Evolutionary conservation across 2,797 vertebrate genomes (phyloP), one percentile per base, ranked within the genome.

Genomic region (Chiloscyllium punctatum): DNA sequence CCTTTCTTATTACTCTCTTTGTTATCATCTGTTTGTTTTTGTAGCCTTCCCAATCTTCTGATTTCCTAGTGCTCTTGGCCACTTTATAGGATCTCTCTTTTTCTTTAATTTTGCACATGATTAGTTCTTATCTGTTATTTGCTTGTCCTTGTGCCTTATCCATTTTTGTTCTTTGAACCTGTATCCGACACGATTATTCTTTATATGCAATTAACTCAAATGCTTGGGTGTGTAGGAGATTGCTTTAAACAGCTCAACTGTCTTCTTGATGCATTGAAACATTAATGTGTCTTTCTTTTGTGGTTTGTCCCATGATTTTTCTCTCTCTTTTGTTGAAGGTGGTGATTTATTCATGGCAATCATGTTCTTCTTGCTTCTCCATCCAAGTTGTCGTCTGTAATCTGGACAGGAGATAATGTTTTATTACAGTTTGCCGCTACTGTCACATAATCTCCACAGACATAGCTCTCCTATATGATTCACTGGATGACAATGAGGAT

Each of bases 171-270:
- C 9, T 92, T 69, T 37, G 37, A 68, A 92, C 42, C 69, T 30
- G 62, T 88, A 88, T 88, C 27, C 57, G 3, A 9, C 51, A 57
- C 53, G 25, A 88, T 66, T 91, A 6, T 66, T 91, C 66, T 91
- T 57, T 37, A 7, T 42, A n/a, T 42, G 21, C 69, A 37, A 66
- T 25, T 37, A 69, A 9, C 21, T 92, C n/a, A 92, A 62, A 69
- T 92, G 3, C 90, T 42, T 92, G 62, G 62, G n/a, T 92, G 37
- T 92, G 90, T 92, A 69, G 90, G 90, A 69, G 90, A 9, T 69
- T 68, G 57, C 21, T n/a, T 92, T 68, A 69, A 92, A 69, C 21
- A 92, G n/a, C n/a, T 68, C 8, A 69, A 92, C 90, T 68, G 23
- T 92, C 90, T 91, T 68, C 33, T 66, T 68, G 57, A 88, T 66